These are phyloP conservation scores for Hippocampus abdominalis DNA, from an alignment of 2,113 vertebrate species.

Conservation along the genomic window DNA sequence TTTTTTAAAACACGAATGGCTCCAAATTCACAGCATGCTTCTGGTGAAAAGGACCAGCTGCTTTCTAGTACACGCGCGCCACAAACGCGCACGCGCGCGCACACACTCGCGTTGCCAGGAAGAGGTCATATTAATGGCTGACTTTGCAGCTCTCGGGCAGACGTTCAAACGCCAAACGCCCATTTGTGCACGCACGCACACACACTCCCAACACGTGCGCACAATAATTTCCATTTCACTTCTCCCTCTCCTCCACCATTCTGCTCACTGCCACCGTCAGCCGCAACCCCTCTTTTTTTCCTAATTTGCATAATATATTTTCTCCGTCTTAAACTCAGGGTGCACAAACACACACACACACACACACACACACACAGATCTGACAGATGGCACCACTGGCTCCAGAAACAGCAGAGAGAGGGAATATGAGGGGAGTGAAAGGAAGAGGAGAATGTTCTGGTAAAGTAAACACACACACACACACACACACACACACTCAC, in stretches of 20 bases:
- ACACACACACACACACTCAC: constrained; percentile 33
- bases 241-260: constrained; percentile 37
- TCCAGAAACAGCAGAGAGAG: constrained; percentile 48
- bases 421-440: constrained; percentile 57
- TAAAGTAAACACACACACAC: constrained; percentile 61
- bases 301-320: constrained; percentile 67
- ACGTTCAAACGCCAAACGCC: constrained; percentile 34
- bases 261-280: constrained; percentile 43
- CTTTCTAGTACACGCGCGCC: constrained; percentile 45
- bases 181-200: constrained; percentile 3
- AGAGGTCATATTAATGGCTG: constrained; percentile 69
- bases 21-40: constrained; percentile 40
- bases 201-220: constrained; percentile 7
- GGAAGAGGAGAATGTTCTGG: constrained; percentile 55
- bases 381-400: constrained; percentile 71
- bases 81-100: constrained; percentile 30
- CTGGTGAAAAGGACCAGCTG: constrained; percentile 55
- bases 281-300: constrained; percentile 25
- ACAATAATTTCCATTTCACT: constrained; percentile 52
- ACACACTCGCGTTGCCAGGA: constrained; percentile 58
- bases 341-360: constrained; percentile 26
- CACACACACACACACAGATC: constrained; percentile 27
- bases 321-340: constrained; percentile 40
- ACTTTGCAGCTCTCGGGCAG: constrained; percentile 61
- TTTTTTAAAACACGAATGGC: no score